Percentiles rank a stretch among this genome's conserved stretches.
phyloP scores from a whole-genome alignment of 2,113 vertebrate genomes.

The Dicentrarchus labrax region DNA sequence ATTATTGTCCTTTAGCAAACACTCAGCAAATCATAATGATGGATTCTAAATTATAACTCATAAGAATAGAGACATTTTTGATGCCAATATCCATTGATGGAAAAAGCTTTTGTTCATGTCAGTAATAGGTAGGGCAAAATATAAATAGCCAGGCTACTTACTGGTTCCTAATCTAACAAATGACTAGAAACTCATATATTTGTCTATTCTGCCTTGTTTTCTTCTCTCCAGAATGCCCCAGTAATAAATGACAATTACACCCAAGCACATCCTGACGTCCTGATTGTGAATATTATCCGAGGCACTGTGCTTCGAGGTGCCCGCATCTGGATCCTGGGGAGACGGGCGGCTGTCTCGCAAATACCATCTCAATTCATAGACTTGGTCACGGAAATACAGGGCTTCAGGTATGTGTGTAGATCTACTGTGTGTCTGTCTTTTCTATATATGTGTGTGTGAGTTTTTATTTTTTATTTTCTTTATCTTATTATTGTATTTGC shows the following conservation, averaged over 20 bases:
- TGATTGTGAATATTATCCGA: constrained; percentile 81
- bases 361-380: constrained; percentile 76
- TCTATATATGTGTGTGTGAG: too few relatives aligned
- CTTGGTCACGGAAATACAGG: constrained; percentile 74
- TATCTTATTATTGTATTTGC: neutral
- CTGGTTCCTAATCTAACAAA: neutral
- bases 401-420: constrained; percentile 71
- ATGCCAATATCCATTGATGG: too few relatives aligned
- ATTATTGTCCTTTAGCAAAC: neutral
- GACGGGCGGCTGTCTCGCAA: constrained; percentile 55
- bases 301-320: constrained; percentile 73
- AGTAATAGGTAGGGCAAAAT: neutral
- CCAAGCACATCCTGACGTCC: constrained; percentile 50
- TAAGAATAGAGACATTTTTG: neutral
- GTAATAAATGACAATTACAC: constrained; percentile 51
- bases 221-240: constrained; percentile 58
- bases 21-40: neutral
- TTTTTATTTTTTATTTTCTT: neutral
- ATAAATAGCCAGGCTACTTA: neutral
- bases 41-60: neutral
- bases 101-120: neutral
- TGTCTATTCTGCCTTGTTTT: neutral
- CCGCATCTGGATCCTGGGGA: constrained; percentile 79
- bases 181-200: neutral
- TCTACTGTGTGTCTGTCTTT: neutral